phyloP scores from a whole-genome alignment of 2,797 vertebrate genomes.

The Hydrophis major region DNA sequence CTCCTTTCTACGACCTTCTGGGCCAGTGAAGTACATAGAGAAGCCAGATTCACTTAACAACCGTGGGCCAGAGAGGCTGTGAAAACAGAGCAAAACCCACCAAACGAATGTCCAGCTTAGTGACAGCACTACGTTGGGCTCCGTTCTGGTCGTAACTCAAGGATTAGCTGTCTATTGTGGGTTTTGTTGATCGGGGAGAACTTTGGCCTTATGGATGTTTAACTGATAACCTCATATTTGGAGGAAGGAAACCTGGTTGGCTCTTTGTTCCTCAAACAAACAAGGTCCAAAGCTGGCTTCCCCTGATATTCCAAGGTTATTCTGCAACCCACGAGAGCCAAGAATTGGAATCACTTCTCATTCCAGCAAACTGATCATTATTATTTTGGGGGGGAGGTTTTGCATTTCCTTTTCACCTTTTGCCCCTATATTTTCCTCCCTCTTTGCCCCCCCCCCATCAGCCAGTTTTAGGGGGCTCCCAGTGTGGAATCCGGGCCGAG shows the following conservation, averaged over 20 bases:
- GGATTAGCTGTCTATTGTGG: background rate
- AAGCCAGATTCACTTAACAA: too few species aligned
- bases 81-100: background rate
- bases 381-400: too few species aligned
- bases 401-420: background rate
- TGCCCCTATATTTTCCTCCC: background rate
- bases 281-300: background rate
- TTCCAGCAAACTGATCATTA: background rate
- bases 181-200: background rate
- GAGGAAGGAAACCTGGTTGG: background rate
- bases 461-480: background rate
- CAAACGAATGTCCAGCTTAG: background rate
- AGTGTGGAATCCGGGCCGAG: background rate
- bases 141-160: background rate
- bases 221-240: background rate
- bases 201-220: background rate
- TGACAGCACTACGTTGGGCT: background rate
- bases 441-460: background rate
- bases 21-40: too few species aligned
- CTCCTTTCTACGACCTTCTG: background rate
- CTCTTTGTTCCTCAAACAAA: background rate
- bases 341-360: background rate
- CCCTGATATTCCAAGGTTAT: background rate
- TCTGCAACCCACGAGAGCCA: background rate
- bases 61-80: background rate